A percentile compares a stretch with the other conserved stretches of the same genome.
phyloP scores from a whole-genome alignment of 2,797 vertebrate species.

The Halcyon badia region DNA sequence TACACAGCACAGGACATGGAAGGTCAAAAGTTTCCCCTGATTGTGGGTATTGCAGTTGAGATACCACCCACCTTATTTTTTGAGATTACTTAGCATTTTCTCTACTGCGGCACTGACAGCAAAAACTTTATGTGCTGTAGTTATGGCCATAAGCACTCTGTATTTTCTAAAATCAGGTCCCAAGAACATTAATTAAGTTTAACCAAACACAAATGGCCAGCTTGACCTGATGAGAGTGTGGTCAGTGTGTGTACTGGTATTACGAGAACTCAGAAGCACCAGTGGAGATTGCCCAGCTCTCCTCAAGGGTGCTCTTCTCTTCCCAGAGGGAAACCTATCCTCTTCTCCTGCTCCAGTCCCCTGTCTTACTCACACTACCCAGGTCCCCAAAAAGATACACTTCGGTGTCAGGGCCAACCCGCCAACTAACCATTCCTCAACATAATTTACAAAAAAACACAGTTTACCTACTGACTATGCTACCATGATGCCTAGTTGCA shows the following conservation, averaged over 20 bases:
- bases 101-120: not conserved
- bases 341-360: not conserved
- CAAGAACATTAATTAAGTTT: not conserved
- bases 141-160: not conserved
- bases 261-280: not conserved
- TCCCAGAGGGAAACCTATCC: not conserved
- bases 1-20: not conserved
- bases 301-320: not conserved
- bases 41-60: not conserved
- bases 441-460: not conserved
- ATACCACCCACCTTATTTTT: slow-evolving; percentile 11
- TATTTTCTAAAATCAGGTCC: slow-evolving; percentile 1
- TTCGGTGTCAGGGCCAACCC: not conserved
- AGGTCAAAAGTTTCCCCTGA: slow-evolving; percentile 28
- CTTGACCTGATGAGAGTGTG: not conserved
- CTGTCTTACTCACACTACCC: not conserved
- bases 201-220: not conserved
- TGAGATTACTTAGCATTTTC: not conserved
- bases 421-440: not conserved
- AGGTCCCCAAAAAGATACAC: not conserved
- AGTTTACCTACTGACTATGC: not conserved
- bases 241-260: not conserved
- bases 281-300: not conserved
- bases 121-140: slow-evolving; percentile 2
- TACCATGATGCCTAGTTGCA: not conserved